Percentiles rank a stretch among this genome's conserved stretches.
phyloP scores from a whole-genome alignment of 2,888 invertebrate genomes.

The Mesochorus sp. region DNA sequence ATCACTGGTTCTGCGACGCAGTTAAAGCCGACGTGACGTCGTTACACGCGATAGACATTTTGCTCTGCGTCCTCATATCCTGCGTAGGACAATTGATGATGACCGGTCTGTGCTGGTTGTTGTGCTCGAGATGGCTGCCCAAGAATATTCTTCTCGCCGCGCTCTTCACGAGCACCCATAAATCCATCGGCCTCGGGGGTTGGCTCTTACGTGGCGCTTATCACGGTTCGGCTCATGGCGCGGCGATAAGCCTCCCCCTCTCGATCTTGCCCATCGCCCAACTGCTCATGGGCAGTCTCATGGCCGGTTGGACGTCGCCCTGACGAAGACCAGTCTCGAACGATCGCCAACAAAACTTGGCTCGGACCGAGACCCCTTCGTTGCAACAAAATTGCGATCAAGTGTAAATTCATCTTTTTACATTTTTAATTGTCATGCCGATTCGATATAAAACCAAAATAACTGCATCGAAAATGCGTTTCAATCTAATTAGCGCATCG shows the following conservation, averaged over 20 bases:
- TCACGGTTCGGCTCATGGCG: conserved; percentile 76
- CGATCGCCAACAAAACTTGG: not conserved
- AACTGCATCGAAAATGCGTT: no score
- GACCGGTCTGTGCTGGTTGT: conserved; percentile 77
- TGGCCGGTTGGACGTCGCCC: conserved; percentile 77
- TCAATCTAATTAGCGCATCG: no score
- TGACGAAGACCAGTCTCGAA: conserved; percentile 62
- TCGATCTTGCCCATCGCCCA: conserved; percentile 78
- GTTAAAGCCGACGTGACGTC: conserved; percentile 77
- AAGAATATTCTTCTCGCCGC: conserved; percentile 75
- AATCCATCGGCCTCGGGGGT: conserved; percentile 79
- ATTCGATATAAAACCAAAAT: no score
- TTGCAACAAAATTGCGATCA: not conserved
- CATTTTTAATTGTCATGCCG: no score
- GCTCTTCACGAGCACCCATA: conserved; percentile 78
- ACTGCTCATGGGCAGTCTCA: conserved; percentile 77
- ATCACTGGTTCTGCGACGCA: conserved; percentile 80
- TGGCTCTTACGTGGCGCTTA: conserved; percentile 79
- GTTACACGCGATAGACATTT: conserved; percentile 76
- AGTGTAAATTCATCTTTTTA: no score
- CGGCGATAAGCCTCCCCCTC: conserved; percentile 78
- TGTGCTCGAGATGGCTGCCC: conserved; percentile 78
- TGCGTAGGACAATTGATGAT: conserved; percentile 77
- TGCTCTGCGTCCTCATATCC: conserved; percentile 79
- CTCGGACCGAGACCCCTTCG: no score